Conservation (phyloP, 2,113 vertebrate genomes). For the Corythornis vintsioides region DNA sequence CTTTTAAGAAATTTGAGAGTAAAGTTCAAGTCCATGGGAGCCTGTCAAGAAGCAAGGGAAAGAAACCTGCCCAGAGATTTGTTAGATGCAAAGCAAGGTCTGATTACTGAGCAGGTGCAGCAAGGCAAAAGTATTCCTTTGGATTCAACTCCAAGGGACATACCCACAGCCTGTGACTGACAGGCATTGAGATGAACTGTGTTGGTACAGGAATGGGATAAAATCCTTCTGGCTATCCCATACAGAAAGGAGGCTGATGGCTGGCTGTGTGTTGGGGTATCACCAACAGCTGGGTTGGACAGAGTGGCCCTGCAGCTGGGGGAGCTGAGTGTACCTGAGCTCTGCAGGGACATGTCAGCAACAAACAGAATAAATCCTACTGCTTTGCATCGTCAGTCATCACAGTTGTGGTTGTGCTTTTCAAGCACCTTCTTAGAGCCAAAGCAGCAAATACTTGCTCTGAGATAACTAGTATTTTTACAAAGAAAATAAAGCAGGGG, state of each 20-base stretch:
- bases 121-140: background rate
- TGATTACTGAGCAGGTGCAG: background rate
- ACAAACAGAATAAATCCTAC: background rate
- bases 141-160: background rate
- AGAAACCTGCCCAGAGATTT: rapidly evolving
- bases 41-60: background rate
- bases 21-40: background rate
- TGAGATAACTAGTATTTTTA: background rate
- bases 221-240: background rate
- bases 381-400: background rate
- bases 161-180: background rate
- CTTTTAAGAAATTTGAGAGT: background rate
- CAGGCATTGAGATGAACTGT: background rate
- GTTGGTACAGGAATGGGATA: background rate
- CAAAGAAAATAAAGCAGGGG: background rate
- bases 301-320: background rate
- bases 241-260: background rate
- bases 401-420: background rate
- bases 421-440: background rate
- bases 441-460: background rate
- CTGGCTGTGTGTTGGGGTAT: background rate
- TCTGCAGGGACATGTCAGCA: background rate
- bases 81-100: background rate
- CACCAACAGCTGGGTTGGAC: background rate
- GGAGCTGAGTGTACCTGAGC: rapidly evolving